Conservation (phyloP, 2,113 vertebrate genomes). For the Corythoichthys intestinalis region DNA sequence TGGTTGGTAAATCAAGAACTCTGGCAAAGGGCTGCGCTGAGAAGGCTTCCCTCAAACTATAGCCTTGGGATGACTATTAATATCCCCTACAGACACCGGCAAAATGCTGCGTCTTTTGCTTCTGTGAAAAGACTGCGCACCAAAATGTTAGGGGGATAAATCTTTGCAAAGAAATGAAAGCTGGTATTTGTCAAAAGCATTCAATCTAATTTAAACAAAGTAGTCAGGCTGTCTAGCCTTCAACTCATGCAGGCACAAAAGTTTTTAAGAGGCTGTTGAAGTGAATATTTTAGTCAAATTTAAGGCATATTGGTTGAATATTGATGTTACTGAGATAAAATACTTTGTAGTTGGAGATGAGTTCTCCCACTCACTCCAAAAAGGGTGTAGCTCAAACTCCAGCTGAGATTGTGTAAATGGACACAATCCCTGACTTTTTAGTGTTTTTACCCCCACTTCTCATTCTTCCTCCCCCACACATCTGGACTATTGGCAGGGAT, state of each 20-base stretch:
- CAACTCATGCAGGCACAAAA: slow-evolving; percentile 14
- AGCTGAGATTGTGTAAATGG: slow-evolving; percentile 13
- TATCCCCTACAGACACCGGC: slow-evolving; percentile 69
- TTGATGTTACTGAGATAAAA: slow-evolving; percentile 20
- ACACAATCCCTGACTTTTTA: slow-evolving; percentile 15
- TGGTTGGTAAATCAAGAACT: slow-evolving; percentile 73
- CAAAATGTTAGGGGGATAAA: slow-evolving; percentile 27
- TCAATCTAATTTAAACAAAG: slow-evolving; percentile 19
- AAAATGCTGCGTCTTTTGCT: slow-evolving; percentile 46
- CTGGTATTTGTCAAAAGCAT: slow-evolving; percentile 17
- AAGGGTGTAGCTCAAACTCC: slow-evolving; percentile 45
- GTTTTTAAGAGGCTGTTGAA: neutral
- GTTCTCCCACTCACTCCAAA: slow-evolving; percentile 41
- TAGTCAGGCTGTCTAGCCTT: slow-evolving; percentile 36
- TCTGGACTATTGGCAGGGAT: slow-evolving; percentile 62
- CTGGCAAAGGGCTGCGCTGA: slow-evolving; percentile 64
- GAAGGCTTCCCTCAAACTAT: slow-evolving; percentile 74
- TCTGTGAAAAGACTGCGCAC: slow-evolving; percentile 33
- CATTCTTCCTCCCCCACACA: slow-evolving; percentile 67
- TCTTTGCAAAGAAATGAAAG: slow-evolving; percentile 35
- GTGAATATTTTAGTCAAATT: slow-evolving; percentile 23
- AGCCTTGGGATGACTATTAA: slow-evolving; percentile 73
- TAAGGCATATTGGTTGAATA: slow-evolving; percentile 25
- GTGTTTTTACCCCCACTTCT: slow-evolving; percentile 3
- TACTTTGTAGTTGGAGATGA: slow-evolving; percentile 17